Base-by-base conservation (phyloP, 92 coral and sea anemone genomes). In the Plumapathes pennacea region DNA sequence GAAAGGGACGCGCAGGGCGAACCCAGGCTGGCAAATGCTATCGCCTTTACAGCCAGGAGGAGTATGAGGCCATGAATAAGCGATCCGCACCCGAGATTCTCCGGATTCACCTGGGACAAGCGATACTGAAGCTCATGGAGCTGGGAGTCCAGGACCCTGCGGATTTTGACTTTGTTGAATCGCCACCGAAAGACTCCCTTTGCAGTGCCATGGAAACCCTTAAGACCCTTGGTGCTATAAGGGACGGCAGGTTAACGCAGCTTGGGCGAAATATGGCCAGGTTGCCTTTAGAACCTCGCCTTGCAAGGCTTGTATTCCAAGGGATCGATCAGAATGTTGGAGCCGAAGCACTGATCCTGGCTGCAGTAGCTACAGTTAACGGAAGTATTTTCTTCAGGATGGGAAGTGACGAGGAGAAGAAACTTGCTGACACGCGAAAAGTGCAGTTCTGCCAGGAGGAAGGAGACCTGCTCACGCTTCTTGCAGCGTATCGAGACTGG, bases 1-100 rank as follows among this genome's bases (percentile, higher is more conserved):
- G 98, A 23, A 70, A 50, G 60, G 98, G 98, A 13, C 66, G 98
- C 58, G 98, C 98, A 17, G 98, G 98, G 6, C 82, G 98, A 33
- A 88, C 80, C 8, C 83, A 74, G 23, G 86, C 94, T 29, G 98
- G 98, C 15, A 92, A 84, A 60, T 92, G 98, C 72, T 92, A 60
- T 68, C 79, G 98, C 48, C 66, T 92, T 32, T 92, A 88, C 76
- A 84, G 84, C 25, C 57, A 80, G 32, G 85, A 84, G 4, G 87
- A 92, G 17, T 88, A 47, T 62, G 48, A 55, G 1, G 62, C 72
- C 2, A 83, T 88, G 98, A 89, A 80, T n/a, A 57, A 68, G 25
- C 42, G 73, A 15, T 62, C 96, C 1, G 75, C 36, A 25, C 98
- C 98, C 15, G 98, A 92, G 77, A 92, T 92, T 19, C 71, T 88